These are phyloP conservation scores for Hylomyscus alleni DNA, from an alignment of 2,797 vertebrate genomes.

Conservation along the genomic window DNA sequence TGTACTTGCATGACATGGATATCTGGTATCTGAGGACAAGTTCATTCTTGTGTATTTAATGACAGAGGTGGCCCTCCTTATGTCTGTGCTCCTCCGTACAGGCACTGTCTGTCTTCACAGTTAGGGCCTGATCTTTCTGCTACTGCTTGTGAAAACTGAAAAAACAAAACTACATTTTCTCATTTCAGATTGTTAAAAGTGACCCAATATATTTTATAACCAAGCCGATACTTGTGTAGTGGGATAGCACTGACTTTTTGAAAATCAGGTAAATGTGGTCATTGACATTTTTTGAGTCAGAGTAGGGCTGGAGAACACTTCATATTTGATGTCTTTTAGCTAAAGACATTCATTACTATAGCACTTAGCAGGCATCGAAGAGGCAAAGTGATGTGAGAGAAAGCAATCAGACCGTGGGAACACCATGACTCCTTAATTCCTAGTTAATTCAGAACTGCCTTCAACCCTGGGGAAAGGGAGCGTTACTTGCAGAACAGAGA, in stretches of 20 bases:
- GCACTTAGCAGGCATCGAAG: background rate
- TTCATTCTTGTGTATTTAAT: conserved; percentile 43
- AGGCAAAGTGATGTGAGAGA: conserved; percentile 50
- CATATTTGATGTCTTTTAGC: conserved; percentile 39
- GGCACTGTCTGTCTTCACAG: background rate
- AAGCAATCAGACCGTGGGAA: conserved; percentile 59
- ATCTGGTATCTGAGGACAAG: conserved; percentile 43
- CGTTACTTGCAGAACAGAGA: conserved; percentile 37
- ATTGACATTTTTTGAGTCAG: conserved; percentile 51
- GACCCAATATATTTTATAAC: conserved; percentile 28
- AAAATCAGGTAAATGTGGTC: conserved; percentile 28
- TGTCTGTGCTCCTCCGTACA: background rate
- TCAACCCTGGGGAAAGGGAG: conserved; percentile 54
- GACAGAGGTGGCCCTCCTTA: background rate
- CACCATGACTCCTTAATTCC: conserved; percentile 29
- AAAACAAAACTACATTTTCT: background rate
- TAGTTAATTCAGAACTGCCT: conserved; percentile 54
- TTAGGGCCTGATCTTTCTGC: conserved; percentile 59
- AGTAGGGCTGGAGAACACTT: conserved; percentile 35
- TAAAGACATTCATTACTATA: background rate
- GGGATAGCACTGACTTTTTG: conserved; percentile 38
- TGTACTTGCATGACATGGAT: conserved; percentile 78
- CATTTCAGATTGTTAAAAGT: background rate
- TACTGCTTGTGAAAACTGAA: background rate
- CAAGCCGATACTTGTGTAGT: conserved; percentile 1